Base-by-base conservation (phyloP, 2,113 vertebrate species). In the Theristicus caerulescens region DNA sequence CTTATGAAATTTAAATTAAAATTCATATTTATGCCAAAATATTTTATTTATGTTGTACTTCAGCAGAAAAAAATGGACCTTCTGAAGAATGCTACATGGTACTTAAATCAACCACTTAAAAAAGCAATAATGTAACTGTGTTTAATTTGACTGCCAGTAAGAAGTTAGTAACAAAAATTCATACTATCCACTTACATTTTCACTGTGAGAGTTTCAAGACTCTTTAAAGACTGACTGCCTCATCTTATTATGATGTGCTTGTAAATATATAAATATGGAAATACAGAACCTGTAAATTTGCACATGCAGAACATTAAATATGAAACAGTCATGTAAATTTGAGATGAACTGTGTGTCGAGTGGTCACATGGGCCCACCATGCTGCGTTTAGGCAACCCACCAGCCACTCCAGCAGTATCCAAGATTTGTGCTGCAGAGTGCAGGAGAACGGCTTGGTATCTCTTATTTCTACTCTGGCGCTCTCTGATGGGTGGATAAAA, bases 361-460 rank as follows among this genome's bases (percentile, higher is more conserved):
- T 8, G 16, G 13, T 51, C 17, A 16, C 21, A n/a, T 21, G 27
- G 10, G 19, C 21, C 9, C n/a, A 36, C 27, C 4, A 1, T 27
- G 11, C 20, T 36, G 40, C 3, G 0, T 67, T 83, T 44, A 76
- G 61, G 34, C 34, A 76, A 44, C 13, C 3, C 49, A 72, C 13
- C 49, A 29, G 15, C 31, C 6, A 1, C 29, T 42, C 31, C n/a
- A 89, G 61, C 40, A 64, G n/a, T 7, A 59, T 6, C 1, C 2
- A 7, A n/a, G 14, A 32, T 69, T 81, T 70, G 46, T 40, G 36
- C 42, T 74, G n/a, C 22, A 7, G 31, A 18, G 13, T 29, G 32
- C n/a, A 47, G 38, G 29, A 71, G 34, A 67, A 80, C 0, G 3
- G 3, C 9, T 55, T 31, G 0, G 0, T 25, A 27, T 24, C 49